Conservation (phyloP, 2,888 invertebrate genomes). For the Brenthis ino region DNA sequence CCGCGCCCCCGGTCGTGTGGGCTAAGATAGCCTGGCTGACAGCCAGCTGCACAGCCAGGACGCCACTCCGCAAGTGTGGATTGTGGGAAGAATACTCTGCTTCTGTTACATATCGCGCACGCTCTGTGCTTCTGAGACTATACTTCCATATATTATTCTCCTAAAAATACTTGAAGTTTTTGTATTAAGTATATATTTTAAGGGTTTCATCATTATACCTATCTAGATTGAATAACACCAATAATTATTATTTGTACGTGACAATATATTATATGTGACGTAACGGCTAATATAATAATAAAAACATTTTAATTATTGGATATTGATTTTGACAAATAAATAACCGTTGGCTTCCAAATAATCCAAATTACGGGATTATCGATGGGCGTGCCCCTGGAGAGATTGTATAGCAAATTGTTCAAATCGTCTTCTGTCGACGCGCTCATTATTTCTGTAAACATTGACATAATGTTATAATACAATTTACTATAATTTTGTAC, state of each 20-base stretch:
- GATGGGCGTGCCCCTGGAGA: conserved; percentile 45
- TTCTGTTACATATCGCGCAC: conserved; percentile 49
- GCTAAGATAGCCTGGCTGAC: conserved; percentile 62
- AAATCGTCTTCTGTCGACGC: conserved; percentile 54
- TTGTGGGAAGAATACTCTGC: conserved; percentile 41
- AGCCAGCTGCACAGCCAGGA: conserved; percentile 65
- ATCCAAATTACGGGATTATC: conserved; percentile 61
- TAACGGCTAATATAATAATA: no score
- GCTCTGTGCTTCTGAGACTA: conserved; percentile 64
- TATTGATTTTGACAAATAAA: neutral
- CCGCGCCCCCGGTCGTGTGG: conserved; percentile 37
- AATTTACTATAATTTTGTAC: neutral
- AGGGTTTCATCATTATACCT: no score
- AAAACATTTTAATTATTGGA: neutral
- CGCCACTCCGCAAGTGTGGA: conserved; percentile 60
- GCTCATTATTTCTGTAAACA: conserved; percentile 52
- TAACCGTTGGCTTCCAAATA: conserved; percentile 57
- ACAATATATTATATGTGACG: no score
- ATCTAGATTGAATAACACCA: no score
- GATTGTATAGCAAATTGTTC: conserved; percentile 54
- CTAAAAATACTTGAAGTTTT: conserved; percentile 39
- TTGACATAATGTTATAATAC: neutral
- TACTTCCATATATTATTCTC: conserved; percentile 53
- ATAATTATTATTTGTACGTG: no score
- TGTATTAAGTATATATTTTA: no score